These are phyloP conservation scores for Gouania willdenowi DNA, from an alignment of 2,797 vertebrate species.

Conservation along the genomic window DNA sequence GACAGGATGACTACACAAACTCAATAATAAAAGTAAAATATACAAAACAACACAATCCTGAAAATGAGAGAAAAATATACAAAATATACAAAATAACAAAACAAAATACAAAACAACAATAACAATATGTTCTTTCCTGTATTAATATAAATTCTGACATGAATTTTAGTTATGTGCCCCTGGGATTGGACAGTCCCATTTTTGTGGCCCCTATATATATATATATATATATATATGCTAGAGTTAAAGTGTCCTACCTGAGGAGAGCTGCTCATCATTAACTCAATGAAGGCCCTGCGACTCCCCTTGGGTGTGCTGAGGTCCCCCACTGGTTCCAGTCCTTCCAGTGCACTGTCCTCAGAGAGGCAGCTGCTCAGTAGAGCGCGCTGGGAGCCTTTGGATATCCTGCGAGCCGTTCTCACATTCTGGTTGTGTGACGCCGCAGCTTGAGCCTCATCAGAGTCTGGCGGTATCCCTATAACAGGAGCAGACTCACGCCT, in stretches of 20 bases:
- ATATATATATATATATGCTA: too few relatives aligned
- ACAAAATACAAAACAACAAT: too few relatives aligned
- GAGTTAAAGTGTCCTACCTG: slow-evolving; percentile 42
- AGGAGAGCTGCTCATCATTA: slow-evolving; percentile 83
- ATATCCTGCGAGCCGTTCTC: slow-evolving; percentile 62
- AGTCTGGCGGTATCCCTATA: slow-evolving; percentile 52
- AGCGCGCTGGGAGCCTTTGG: slow-evolving; percentile 70
- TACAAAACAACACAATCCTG: too few relatives aligned
- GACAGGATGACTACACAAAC: too few relatives aligned
- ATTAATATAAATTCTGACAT: too few relatives aligned
- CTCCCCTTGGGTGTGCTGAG: slow-evolving; percentile 71
- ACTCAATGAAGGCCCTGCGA: slow-evolving; percentile 81
- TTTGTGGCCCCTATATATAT: too few relatives aligned
- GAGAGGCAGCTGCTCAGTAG: slow-evolving; percentile 67
- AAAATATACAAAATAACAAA: too few relatives aligned
- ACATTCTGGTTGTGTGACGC: slow-evolving; percentile 46
- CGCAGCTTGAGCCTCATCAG: slow-evolving; percentile 38
- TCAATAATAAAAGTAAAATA: too few relatives aligned
- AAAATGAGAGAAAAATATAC: too few relatives aligned
- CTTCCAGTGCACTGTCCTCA: slow-evolving; percentile 68
- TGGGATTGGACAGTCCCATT: too few relatives aligned
- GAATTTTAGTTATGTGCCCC: too few relatives aligned
- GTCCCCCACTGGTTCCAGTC: slow-evolving; percentile 54
- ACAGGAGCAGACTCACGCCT: slow-evolving; percentile 68
- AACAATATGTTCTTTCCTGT: too few relatives aligned